phyloP scores from a whole-genome alignment of 2,888 invertebrate species.

The Orthosia gothica region DNA sequence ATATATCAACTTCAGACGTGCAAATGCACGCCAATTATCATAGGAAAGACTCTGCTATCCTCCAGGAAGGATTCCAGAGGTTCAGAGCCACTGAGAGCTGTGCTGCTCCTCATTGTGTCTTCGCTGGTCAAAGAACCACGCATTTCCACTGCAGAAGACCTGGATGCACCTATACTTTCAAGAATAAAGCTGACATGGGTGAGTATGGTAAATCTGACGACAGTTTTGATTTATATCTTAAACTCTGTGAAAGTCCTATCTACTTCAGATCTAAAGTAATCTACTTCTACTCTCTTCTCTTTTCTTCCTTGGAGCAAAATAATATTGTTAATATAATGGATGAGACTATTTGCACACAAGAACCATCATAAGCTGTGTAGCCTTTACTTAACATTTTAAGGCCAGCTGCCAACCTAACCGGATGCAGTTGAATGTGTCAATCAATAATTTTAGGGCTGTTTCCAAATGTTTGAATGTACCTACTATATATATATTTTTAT shows the following conservation, averaged over 20 bases:
- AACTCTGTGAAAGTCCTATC: too few relatives aligned
- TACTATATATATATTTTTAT: too few relatives aligned
- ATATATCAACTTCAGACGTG: constrained; percentile 99
- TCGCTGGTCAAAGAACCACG: constrained; percentile 98
- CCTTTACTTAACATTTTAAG: not conserved
- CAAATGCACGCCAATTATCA: constrained; percentile 99
- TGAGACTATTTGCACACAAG: too few relatives aligned
- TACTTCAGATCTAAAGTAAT: too few relatives aligned
- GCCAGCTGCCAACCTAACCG: not conserved
- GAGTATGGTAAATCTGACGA: constrained; percentile 79
- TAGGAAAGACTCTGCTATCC: constrained; percentile 99
- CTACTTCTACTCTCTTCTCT: too few relatives aligned
- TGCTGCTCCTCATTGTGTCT: constrained; percentile 97
- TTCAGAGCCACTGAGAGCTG: constrained; percentile 99
- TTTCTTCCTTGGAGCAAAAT: too few relatives aligned
- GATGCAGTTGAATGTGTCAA: too few relatives aligned
- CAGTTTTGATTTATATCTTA: constrained; percentile 18
- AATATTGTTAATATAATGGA: too few relatives aligned
- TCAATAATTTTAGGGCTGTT: not conserved
- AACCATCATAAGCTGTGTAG: not conserved
- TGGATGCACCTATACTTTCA: constrained; percentile 98
- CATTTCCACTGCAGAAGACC: constrained; percentile 99
- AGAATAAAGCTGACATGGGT: constrained; percentile 99
- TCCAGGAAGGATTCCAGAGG: constrained; percentile 99
- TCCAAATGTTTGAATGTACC: not conserved